These are phyloP conservation scores for Strix aluco DNA, from an alignment of 2,113 vertebrate species.

Conservation along the genomic window DNA sequence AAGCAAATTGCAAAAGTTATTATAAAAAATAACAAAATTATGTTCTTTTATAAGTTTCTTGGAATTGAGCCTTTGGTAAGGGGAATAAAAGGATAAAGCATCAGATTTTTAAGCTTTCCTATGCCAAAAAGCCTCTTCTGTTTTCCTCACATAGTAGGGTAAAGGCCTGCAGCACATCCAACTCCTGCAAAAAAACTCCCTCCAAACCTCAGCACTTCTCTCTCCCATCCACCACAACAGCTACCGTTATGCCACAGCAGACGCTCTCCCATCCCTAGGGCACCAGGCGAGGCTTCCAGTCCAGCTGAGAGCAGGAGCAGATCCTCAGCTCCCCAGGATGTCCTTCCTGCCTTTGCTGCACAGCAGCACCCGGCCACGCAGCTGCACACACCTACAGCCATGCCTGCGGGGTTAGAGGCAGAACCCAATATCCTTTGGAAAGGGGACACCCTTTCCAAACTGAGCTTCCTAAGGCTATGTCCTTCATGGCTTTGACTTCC, in stretches of 20 bases:
- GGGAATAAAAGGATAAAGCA: neutral
- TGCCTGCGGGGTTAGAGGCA: neutral
- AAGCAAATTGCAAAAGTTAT: neutral
- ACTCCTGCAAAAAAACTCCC: neutral
- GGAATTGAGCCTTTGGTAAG: neutral
- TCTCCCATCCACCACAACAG: neutral
- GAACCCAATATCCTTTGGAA: neutral
- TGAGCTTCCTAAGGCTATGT: neutral
- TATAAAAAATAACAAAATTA: neutral
- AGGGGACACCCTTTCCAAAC: neutral
- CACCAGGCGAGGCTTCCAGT: neutral
- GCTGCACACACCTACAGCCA: no score
- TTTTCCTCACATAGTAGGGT: neutral
- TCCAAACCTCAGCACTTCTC: neutral
- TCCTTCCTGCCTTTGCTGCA: neutral
- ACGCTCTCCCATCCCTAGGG: neutral
- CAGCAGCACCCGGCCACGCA: accelerated
- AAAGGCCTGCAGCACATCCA: neutral
- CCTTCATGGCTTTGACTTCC: neutral
- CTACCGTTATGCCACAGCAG: neutral
- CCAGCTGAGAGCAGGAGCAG: neutral
- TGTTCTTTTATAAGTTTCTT: neutral
- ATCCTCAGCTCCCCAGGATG: neutral
- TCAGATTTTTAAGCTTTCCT: neutral
- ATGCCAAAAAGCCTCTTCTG: neutral